Percentiles rank a stretch among this genome's conserved stretches.
These are phyloP conservation scores for Drosophila neonasuta DNA, from an alignment of 2,888 invertebrate genomes.

Conservation along the genomic window DNA sequence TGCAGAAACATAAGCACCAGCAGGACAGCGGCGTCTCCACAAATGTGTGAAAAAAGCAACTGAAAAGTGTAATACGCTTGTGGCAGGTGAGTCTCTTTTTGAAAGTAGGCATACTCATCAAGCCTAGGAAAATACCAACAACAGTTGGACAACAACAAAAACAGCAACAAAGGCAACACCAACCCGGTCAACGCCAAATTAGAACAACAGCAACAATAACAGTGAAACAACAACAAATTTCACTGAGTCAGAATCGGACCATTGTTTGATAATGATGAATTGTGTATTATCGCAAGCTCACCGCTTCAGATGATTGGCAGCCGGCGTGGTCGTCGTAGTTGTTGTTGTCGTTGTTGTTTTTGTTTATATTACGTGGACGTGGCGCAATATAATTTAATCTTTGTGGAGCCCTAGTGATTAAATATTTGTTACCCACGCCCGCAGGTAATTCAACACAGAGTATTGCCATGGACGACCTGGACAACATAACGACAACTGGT, in stretches of 20 bases:
- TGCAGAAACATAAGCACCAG: slow-evolving; percentile 37
- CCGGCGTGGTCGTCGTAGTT: slow-evolving; percentile 57
- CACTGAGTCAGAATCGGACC: slow-evolving; percentile 63
- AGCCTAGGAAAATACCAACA: slow-evolving; percentile 1
- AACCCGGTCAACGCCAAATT: slow-evolving; percentile 52
- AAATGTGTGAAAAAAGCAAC: slow-evolving; percentile 51
- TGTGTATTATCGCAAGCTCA: slow-evolving; percentile 59
- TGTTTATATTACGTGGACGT: slow-evolving; percentile 62
- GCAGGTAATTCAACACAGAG: slow-evolving; percentile 34
- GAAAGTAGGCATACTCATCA: slow-evolving; percentile 5
- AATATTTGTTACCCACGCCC: slow-evolving; percentile 12
- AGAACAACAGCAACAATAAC: slow-evolving; percentile 39
- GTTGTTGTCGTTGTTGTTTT: slow-evolving; percentile 20
- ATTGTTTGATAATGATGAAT: slow-evolving; percentile 63
- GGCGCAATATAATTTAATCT: slow-evolving; percentile 64
- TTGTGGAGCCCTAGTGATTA: slow-evolving; percentile 37
- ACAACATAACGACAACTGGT: slow-evolving; percentile 25
- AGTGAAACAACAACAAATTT: slow-evolving; percentile 27
- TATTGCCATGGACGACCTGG: slow-evolving; percentile 55
- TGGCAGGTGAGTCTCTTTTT: slow-evolving; percentile 43
- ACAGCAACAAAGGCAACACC: slow-evolving; percentile 26
- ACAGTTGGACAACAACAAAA: slow-evolving; percentile 6
- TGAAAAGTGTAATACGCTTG: slow-evolving; percentile 39
- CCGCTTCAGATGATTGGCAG: slow-evolving; percentile 43
- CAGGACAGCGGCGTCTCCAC: slow-evolving; percentile 47